Evolutionary conservation across 2,888 invertebrate species (phyloP), one percentile per base, ranked within the genome.

Genomic region (Drosophila nigritarsus): DNA sequence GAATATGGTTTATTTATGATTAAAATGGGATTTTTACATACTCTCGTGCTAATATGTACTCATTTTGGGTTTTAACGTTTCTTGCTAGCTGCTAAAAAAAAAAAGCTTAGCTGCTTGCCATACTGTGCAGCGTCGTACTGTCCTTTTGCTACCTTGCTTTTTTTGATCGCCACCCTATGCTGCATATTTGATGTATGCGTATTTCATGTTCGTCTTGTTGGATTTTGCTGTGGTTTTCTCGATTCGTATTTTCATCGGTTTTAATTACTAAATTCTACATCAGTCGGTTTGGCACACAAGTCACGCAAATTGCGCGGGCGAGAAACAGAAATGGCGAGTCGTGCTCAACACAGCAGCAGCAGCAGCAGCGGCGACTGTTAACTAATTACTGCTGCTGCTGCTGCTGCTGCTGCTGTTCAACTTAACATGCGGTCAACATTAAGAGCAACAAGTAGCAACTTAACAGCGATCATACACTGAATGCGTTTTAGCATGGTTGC

Each of bases 281-380:
- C 92, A 93, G 92, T 93, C 93, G 90, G 90, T 92, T 93, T 93
- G 93, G 93, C 92, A 93, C 93, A 92, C 91, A 92, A 91, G 91
- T 91, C 91, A 90, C 88, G 91, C 83, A 54, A 50, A 56, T 68
- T 55, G 65, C 78, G 82, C 62, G 77, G 65, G 69, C 74, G 74
- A 78, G 51, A 63, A 36, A 62, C 49, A 63, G 56, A 36, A 34
- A 49, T 32, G 51, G n/a, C 20, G 51, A 51, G 20, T 32, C n/a
- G 20, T 24, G 65, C 27, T 15, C 18, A 48, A 42, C 18, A 50
- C 13, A 29, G 30, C 54, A 48, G 49, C 48, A 18, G 29, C 27
- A 27, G 4, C 9, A n/a, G 24, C 18, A 53, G 34, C 27, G 15
- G 30, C 29, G 11, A 9, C 53, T 27, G 48, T 45, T 45, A 59